Conservation (phyloP, 2,113 vertebrate genomes). For the Lycaon pictus region DNA sequence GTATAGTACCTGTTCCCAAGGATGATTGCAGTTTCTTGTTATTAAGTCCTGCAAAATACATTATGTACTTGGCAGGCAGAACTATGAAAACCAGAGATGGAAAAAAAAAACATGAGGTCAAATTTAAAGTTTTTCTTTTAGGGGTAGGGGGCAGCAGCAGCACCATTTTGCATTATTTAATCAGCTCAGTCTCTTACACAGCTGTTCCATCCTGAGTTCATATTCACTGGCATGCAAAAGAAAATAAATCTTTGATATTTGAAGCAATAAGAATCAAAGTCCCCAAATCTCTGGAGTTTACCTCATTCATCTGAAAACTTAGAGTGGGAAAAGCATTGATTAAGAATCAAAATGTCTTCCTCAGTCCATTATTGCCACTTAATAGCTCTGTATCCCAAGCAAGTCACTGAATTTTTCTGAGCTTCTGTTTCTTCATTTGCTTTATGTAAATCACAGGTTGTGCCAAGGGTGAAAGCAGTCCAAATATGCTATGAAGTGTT, state of each 20-base stretch:
- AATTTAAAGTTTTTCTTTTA: not conserved
- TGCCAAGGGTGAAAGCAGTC: not conserved
- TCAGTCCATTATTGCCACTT: not conserved
- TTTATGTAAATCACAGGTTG: not conserved
- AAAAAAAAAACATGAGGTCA: not conserved
- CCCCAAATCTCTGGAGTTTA: not conserved
- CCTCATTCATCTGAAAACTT: slow-evolving; percentile 12
- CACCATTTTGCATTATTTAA: not conserved
- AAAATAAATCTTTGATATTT: not conserved
- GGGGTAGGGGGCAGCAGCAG: no score
- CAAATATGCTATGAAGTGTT: not conserved
- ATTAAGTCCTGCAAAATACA: slow-evolving; percentile 48
- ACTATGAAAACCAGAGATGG: slow-evolving; percentile 26
- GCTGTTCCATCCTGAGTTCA: not conserved
- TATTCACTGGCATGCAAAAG: not conserved
- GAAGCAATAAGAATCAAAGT: not conserved
- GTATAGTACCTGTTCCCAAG: slow-evolving; percentile 9
- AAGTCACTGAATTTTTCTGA: slow-evolving; percentile 40
- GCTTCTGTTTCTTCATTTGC: slow-evolving; percentile 3
- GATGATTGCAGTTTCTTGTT: slow-evolving; percentile 46
- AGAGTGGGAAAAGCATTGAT: not conserved
- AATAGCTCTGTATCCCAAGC: not conserved
- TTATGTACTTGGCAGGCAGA: slow-evolving; percentile 20
- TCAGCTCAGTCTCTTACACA: not conserved
- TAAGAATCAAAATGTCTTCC: not conserved